Evolutionary conservation across 2,113 vertebrate genomes (phyloP).

Genomic region (Aramus guarauna): DNA sequence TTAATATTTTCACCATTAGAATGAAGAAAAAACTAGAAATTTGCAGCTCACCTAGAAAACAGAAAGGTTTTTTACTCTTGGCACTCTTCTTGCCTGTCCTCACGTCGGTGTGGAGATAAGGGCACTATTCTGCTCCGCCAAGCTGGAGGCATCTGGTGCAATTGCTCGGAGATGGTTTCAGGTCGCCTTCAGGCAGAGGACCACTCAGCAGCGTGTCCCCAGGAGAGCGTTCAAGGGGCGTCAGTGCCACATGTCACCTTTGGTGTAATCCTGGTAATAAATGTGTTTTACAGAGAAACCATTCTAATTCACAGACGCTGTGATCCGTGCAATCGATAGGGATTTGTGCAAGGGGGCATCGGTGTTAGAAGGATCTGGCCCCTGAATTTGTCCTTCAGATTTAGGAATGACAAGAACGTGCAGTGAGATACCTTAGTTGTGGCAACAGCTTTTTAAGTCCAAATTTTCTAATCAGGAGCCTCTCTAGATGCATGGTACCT

Average conservation of each 20-base stretch:
- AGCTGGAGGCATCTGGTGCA: background rate
- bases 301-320: background rate
- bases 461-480: background rate
- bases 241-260: accelerated
- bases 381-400: background rate
- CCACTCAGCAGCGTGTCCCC: background rate
- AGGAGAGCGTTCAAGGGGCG: too few relatives aligned
- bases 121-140: accelerated
- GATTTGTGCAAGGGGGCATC: background rate
- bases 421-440: background rate
- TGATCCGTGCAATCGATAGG: background rate
- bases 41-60: background rate
- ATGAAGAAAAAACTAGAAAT: background rate
- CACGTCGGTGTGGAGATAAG: accelerated
- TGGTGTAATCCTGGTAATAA: background rate
- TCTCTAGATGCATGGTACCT: background rate
- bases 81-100: background rate
- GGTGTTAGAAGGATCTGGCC: background rate
- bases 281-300: background rate
- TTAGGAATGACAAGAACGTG: background rate
- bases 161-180: background rate
- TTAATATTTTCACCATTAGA: background rate
- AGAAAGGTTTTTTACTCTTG: background rate
- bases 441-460: background rate
- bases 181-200: background rate